Conservation (phyloP, 2,888 invertebrate genomes). For the Acanthosoma haemorrhoidale region DNA sequence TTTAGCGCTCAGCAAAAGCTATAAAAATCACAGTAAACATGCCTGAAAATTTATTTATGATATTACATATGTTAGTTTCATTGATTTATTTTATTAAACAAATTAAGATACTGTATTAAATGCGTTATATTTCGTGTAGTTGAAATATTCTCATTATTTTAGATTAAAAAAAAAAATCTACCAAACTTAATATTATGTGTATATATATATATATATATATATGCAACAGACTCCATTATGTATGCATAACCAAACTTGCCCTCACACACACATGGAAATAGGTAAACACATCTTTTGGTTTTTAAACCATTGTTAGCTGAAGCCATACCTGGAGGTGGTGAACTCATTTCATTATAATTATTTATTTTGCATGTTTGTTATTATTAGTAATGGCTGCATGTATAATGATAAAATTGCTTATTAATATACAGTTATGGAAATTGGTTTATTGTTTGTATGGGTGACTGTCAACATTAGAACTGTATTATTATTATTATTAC, state of each 20-base stretch:
- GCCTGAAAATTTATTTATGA: too few relatives aligned
- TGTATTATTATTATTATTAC: neutral
- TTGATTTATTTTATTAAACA: too few relatives aligned
- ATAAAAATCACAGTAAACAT: too few relatives aligned
- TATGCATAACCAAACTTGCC: too few relatives aligned
- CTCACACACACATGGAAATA: too few relatives aligned
- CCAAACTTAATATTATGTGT: neutral
- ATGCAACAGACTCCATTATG: neutral
- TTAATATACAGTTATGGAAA: neutral
- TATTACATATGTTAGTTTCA: too few relatives aligned
- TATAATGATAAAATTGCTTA: constrained; percentile 7
- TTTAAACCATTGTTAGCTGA: neutral
- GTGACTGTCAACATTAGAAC: neutral
- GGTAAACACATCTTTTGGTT: too few relatives aligned
- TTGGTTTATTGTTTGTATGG: constrained; percentile 6
- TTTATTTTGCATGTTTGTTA: constrained; percentile 29
- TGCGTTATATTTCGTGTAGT: too few relatives aligned
- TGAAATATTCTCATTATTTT: too few relatives aligned
- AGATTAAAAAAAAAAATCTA: neutral
- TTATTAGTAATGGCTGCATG: constrained; percentile 21
- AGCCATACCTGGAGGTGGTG: constrained; percentile 31
- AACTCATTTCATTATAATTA: constrained; percentile 23
- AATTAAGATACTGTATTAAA: too few relatives aligned
- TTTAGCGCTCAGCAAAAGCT: too few relatives aligned
- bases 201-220: neutral